phyloP scores from a whole-genome alignment of 64 coral and sea anemone genomes.

The Stichodactyla mertensii region DNA sequence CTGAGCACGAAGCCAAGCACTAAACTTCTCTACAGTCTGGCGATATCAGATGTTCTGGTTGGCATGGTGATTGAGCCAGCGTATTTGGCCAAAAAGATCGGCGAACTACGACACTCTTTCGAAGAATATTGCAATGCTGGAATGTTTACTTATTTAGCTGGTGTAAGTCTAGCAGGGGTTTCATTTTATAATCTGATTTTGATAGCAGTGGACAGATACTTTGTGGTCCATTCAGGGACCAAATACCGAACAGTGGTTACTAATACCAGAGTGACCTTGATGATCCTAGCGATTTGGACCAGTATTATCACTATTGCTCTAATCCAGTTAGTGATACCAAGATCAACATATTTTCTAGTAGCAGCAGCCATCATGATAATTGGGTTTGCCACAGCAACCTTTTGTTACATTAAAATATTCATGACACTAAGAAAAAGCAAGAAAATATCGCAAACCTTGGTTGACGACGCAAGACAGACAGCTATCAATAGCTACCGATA shows the following conservation, averaged over 20 bases:
- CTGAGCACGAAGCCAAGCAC: slow-evolving; percentile 30
- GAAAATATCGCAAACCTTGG: background rate
- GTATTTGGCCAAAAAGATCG: slow-evolving; percentile 41
- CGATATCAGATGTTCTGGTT: slow-evolving; percentile 38
- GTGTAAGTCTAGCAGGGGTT: background rate
- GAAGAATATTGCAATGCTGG: slow-evolving; percentile 17
- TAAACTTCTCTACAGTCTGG: slow-evolving; percentile 35
- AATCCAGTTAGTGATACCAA: slow-evolving; percentile 24
- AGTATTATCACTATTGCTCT: background rate
- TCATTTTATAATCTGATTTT: slow-evolving; percentile 36
- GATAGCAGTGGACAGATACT: slow-evolving; percentile 41
- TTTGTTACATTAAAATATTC: slow-evolving; percentile 32
- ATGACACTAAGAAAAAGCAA: slow-evolving; percentile 8
- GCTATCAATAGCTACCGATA: slow-evolving; percentile 17
- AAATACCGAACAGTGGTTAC: slow-evolving; percentile 40
- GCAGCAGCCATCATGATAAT: slow-evolving; percentile 17
- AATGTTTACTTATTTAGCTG: slow-evolving; percentile 6
- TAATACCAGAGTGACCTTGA: slow-evolving; percentile 1
- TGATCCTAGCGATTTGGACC: slow-evolving; percentile 22
- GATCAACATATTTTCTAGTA: slow-evolving; percentile 10
- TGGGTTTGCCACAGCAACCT: slow-evolving; percentile 19
- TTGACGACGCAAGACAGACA: background rate
- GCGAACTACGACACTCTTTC: slow-evolving; percentile 7
- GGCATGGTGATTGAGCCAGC: slow-evolving; percentile 42
- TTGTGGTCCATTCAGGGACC: slow-evolving; percentile 40